Base-by-base conservation (phyloP, 2,113 vertebrate genomes). In the Toxotes jaculatrix region DNA sequence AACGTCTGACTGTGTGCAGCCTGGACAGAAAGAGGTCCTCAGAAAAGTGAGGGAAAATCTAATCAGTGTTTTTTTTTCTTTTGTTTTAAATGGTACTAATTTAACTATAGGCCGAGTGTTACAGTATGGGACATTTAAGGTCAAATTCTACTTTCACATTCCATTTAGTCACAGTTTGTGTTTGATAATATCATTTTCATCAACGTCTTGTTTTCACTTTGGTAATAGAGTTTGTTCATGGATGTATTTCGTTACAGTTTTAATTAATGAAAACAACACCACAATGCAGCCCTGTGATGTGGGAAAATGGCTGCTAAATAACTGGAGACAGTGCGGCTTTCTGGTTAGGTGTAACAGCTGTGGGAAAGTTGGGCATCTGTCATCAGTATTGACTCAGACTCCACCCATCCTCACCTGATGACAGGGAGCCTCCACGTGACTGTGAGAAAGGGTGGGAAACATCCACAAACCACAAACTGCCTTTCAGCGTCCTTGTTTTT, bases 361-460 rank as follows among this genome's bases (percentile, higher is more conserved):
- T 63, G 51, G 47, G 27, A 59, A 74, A 49, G 31, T 9, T 36
- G 47, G 32, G 4, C 21, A 5, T 19, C 49, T 51, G 57, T 21
- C 62, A 51, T 3, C 7, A 3, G 57, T 7, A 3, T 1, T 4
- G 60, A 21, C 21, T 47, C 31, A 3, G 53, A 17, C 70, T 47
- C 38, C 74, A 16, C 40, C 74, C 10, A 0, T 36, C 40, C 55
- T 53, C 32, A 23, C 34, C 55, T 42, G 42, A 36, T 42, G 42
- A 36, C 45, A 27, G 27, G 17, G 13, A 69, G 12, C 17, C 14
- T 53, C 57, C 9, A 34, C 34, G 36, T 42, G 27, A 75, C 64
- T 65, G 71, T 74, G 56, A n/a, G 57, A 84, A 69, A 67, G 57
- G 55, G 16, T 36, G 49, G 70, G 42, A 59, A n/a, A 8, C 14